Conservation (phyloP, 1,140 invertebrate species). For the Drosophila pruinosa region DNA sequence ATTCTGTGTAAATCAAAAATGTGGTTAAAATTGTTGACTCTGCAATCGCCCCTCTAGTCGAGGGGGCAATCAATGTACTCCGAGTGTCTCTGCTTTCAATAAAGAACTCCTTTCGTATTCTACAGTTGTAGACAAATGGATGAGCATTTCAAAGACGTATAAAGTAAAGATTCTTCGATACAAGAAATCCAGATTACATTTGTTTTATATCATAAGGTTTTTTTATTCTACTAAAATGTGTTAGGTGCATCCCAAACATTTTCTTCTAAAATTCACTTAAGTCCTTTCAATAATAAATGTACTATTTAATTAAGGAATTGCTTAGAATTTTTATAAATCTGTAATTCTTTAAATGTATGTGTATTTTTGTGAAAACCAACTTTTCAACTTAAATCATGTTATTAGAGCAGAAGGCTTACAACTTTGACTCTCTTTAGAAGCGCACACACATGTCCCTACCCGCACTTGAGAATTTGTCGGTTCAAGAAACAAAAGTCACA, state of each 20-base stretch:
- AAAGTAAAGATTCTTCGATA: neutral
- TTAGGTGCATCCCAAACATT: too few relatives aligned
- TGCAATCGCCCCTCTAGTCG: slow-evolving; percentile 22
- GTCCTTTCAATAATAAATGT: neutral
- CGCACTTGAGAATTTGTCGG: slow-evolving; percentile 24
- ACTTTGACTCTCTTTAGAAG: neutral
- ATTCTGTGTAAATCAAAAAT: slow-evolving; percentile 45
- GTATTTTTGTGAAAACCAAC: neutral
- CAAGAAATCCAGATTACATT: neutral
- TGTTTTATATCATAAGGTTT: neutral
- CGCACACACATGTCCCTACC: slow-evolving; percentile 10
- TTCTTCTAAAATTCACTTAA: neutral
- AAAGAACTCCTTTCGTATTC: neutral
- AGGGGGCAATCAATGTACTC: slow-evolving; percentile 23
- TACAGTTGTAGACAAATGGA: neutral
- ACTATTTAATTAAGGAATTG: neutral
- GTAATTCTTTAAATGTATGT: neutral
- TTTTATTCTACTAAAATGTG: too few relatives aligned
- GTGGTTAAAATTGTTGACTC: slow-evolving; percentile 56
- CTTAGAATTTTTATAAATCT: neutral
- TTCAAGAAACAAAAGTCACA: slow-evolving; percentile 60
- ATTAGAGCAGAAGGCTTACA: slow-evolving; percentile 21
- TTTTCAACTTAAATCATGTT: slow-evolving; percentile 1
- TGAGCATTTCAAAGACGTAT: neutral
- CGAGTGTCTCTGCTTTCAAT: neutral